Conservation (phyloP, 2,113 vertebrate species). For the Serinus canaria region DNA sequence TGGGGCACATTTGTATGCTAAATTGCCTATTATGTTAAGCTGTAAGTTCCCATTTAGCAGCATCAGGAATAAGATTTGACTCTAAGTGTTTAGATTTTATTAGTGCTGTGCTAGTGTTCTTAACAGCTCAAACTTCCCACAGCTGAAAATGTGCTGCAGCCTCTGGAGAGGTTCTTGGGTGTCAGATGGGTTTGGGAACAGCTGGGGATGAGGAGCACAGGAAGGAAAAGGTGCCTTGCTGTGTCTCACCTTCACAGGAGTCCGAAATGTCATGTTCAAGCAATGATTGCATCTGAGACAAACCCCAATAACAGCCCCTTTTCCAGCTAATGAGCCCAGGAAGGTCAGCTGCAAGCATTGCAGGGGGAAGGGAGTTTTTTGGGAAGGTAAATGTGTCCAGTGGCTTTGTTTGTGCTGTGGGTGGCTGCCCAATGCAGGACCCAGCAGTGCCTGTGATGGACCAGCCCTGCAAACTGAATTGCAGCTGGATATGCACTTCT, state of each 20-base stretch:
- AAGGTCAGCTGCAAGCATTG: constrained; percentile 33
- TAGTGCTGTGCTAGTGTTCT: constrained; percentile 61
- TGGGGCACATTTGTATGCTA: constrained; percentile 78
- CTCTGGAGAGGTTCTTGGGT: not conserved
- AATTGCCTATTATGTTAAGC: constrained; percentile 78
- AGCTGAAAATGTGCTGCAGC: constrained; percentile 31
- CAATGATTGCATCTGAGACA: constrained; percentile 44
- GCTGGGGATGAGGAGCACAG: not conserved
- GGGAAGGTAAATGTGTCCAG: not conserved
- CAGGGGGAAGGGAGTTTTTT: not conserved
- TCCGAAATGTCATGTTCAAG: constrained; percentile 55
- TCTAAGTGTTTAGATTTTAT: constrained; percentile 75
- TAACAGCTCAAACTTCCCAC: constrained; percentile 64
- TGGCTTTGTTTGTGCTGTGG: not conserved
- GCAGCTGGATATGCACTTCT: not conserved
- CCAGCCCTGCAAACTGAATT: not conserved
- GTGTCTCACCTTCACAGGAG: constrained; percentile 34
- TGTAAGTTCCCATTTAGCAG: constrained; percentile 72
- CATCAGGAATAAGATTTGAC: constrained; percentile 76
- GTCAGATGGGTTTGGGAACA: not conserved
- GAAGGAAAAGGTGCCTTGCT: constrained; percentile 8
- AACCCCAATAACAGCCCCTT: constrained; percentile 13
- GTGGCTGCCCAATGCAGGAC: not conserved
- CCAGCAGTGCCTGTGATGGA: not conserved
- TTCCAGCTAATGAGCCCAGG: constrained; percentile 35